A percentile compares a stretch with the other conserved stretches of the same genome.
Conservation (phyloP, 1,140 invertebrate species). For the Phocides pigmalion region DNA sequence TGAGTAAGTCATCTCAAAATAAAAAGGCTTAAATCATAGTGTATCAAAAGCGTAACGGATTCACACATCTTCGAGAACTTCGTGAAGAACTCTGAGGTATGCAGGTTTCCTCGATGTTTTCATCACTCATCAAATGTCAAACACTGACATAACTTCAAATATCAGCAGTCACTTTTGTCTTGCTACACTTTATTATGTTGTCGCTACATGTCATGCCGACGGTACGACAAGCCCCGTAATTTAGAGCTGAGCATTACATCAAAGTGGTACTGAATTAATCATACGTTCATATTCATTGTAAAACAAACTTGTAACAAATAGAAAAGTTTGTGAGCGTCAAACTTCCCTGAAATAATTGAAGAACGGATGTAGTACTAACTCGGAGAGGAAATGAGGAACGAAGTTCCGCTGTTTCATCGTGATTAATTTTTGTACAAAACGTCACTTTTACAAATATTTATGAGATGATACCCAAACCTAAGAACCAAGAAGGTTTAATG, state of each 20-base stretch:
- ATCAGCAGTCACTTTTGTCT: no score
- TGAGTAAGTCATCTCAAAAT: no score
- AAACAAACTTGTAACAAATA: constrained; percentile 37
- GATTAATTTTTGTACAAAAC: constrained; percentile 9
- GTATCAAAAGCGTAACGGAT: no score
- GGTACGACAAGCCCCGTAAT: neutral
- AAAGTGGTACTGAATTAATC: constrained; percentile 39
- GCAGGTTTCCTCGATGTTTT: no score
- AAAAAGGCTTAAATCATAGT: no score
- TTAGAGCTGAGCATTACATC: constrained; percentile 26
- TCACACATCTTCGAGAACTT: no score
- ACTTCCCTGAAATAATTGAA: constrained; percentile 30
- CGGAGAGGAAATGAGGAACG: constrained; percentile 7
- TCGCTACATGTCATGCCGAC: neutral
- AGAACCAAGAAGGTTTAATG: no score
- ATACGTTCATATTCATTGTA: constrained; percentile 40
- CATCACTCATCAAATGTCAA: no score
- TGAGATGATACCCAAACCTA: no score
- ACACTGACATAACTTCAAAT: no score
- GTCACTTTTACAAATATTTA: neutral
- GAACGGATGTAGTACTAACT: constrained; percentile 19
- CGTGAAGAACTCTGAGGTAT: no score
- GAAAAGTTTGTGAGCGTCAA: constrained; percentile 30
- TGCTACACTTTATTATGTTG: no score
- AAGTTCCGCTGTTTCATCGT: constrained; percentile 12